Percentiles rank a stretch among this genome's conserved stretches.
These are phyloP conservation scores for Formicarius rufipectus DNA, from an alignment of 2,113 vertebrate species.

Conservation along the genomic window DNA sequence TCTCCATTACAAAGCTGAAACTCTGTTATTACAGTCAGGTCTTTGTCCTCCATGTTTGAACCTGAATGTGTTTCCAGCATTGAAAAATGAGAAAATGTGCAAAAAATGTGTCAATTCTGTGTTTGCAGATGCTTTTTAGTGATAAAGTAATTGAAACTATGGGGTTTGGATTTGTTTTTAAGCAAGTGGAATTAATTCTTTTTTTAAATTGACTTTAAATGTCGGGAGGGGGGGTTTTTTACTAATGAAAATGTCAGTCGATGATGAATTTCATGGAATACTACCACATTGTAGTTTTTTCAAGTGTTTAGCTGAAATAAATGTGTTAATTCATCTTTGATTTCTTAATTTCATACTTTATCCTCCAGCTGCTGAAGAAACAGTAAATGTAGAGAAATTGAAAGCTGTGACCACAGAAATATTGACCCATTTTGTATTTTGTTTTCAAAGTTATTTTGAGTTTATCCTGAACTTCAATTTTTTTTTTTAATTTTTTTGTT, in stretches of 20 bases:
- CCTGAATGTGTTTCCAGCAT: not conserved
- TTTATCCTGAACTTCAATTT: slow-evolving; percentile 22
- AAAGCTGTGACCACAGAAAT: slow-evolving; percentile 34
- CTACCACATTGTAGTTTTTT: not conserved
- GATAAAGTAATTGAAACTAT: not conserved
- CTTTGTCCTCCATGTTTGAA: not conserved
- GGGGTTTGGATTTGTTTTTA: not conserved
- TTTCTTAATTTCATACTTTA: slow-evolving; percentile 26
- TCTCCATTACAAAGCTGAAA: not conserved
- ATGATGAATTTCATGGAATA: not conserved
- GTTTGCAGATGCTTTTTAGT: not conserved
- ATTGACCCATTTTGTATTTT: slow-evolving; percentile 56
- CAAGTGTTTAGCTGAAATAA: not conserved
- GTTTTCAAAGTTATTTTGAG: slow-evolving; percentile 55
- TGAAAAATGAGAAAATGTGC: not conserved
- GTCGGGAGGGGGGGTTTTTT: not conserved
- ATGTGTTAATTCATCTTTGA: slow-evolving; percentile 1
- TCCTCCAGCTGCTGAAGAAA: slow-evolving; percentile 4
- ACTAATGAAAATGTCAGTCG: not conserved
- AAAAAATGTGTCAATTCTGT: not conserved
- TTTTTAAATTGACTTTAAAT: not conserved
- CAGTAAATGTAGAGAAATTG: not conserved
- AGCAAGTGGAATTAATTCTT: not conserved
- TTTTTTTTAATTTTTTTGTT: not conserved
- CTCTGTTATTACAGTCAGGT: not conserved